phyloP scores from a whole-genome alignment of 2,797 vertebrate species.

The Enteromius argenteus region DNA sequence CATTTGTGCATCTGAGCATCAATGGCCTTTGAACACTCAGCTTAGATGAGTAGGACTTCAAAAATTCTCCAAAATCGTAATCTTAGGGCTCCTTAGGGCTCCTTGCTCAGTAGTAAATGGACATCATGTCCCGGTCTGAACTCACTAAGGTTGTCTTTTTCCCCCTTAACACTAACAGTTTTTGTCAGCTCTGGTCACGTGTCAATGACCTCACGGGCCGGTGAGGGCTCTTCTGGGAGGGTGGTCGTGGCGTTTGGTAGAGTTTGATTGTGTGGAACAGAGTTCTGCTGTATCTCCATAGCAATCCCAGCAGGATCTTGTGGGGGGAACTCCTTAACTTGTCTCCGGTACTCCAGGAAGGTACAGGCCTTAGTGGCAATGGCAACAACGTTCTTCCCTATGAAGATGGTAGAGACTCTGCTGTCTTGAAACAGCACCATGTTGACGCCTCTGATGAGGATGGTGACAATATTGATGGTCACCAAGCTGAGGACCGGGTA shows the following conservation, averaged over 20 bases:
- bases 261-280: constrained; percentile 78
- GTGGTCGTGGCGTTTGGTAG: constrained; percentile 77
- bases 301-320: constrained; percentile 78
- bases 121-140: not conserved
- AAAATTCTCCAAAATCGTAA: constrained; percentile 53
- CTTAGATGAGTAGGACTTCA: constrained; percentile 44
- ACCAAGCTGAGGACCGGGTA: constrained; percentile 87
- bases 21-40: constrained; percentile 36
- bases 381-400: constrained; percentile 88
- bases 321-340: constrained; percentile 85
- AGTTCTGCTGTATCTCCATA: constrained; percentile 85
- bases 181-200: constrained; percentile 74
- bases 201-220: constrained; percentile 80
- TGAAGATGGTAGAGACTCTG: constrained; percentile 88
- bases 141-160: not conserved
- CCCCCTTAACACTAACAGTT: not conserved
- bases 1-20: constrained; percentile 35
- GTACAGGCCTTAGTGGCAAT: constrained; percentile 87
- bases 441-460: constrained; percentile 86
- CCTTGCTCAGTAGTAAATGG: constrained; percentile 8
- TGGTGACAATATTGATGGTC: constrained; percentile 88
- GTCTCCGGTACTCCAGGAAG: constrained; percentile 86
- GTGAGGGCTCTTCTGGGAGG: constrained; percentile 79
- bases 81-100: constrained; percentile 26
- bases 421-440: constrained; percentile 89